Evolutionary conservation across 2,797 vertebrate species (phyloP).

Genomic region (Masticophis lateralis): DNA sequence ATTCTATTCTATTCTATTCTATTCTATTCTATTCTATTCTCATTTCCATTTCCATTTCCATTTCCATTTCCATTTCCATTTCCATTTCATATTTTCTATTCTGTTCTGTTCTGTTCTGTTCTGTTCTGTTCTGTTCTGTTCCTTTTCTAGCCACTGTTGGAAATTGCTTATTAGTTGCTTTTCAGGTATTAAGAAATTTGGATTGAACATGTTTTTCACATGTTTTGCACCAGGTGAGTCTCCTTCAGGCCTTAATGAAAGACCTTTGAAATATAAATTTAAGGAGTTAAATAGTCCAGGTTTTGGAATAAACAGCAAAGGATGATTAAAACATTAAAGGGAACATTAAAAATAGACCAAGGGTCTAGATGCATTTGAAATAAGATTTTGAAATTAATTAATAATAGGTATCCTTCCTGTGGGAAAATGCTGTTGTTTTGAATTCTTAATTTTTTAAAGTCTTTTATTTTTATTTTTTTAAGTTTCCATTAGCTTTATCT

Average conservation of each 20-base stretch:
- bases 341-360: neutral
- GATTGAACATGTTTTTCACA: neutral
- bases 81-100: too few species aligned
- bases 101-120: too few species aligned
- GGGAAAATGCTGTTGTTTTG: neutral
- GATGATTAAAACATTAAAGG: neutral
- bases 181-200: neutral
- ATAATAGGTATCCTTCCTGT: neutral
- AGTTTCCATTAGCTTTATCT: neutral
- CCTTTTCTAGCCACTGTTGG: neutral
- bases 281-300: neutral
- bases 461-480: neutral
- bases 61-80: too few species aligned
- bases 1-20: too few species aligned
- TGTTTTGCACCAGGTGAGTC: neutral
- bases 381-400: neutral
- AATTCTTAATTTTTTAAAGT: neutral
- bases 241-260: neutral
- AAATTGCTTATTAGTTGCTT: neutral
- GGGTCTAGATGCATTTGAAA: neutral
- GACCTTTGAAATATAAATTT: neutral
- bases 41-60: too few species aligned
- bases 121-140: too few species aligned
- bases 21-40: too few species aligned
- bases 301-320: neutral